Evolutionary conservation across 2,113 vertebrate genomes (phyloP).

Genomic region (Mustelus asterias): DNA sequence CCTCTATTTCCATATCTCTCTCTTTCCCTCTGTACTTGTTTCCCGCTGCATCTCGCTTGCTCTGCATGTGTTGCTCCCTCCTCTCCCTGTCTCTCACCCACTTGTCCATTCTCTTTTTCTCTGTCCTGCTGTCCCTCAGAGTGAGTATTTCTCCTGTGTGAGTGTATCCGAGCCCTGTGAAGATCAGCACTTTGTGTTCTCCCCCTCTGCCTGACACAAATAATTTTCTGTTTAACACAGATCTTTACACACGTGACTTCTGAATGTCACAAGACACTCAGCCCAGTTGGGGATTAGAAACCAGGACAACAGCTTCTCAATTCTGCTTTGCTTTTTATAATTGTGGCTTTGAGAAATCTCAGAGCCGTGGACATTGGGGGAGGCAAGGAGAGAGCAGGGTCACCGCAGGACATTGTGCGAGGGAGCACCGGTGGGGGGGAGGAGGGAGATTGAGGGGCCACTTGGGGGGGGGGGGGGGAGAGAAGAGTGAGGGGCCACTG

Average conservation of each 20-base stretch:
- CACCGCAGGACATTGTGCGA: neutral
- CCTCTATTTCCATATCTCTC: neutral
- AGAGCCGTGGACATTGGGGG: neutral
- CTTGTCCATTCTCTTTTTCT: neutral
- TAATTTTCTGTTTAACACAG: conserved; percentile 17
- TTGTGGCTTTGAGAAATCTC: neutral
- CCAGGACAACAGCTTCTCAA: neutral
- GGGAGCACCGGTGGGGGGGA: neutral
- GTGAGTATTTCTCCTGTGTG: too few relatives aligned
- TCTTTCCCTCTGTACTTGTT: too few relatives aligned
- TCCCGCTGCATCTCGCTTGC: too few relatives aligned
- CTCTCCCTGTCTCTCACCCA: neutral
- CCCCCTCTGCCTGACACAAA: neutral
- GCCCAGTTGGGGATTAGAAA: conserved; percentile 16
- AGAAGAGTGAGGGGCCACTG: neutral
- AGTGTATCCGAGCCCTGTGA: too few relatives aligned
- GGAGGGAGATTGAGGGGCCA: neutral
- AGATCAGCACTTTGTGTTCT: neutral
- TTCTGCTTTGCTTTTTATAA: neutral
- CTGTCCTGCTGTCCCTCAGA: neutral
- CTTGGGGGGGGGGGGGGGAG: neutral
- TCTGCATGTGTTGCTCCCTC: neutral
- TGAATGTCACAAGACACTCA: conserved; percentile 26
- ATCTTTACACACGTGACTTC: neutral
- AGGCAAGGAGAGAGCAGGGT: neutral